These are phyloP conservation scores for Bubalus kerabau DNA, from an alignment of 2,113 vertebrate genomes.

Conservation along the genomic window DNA sequence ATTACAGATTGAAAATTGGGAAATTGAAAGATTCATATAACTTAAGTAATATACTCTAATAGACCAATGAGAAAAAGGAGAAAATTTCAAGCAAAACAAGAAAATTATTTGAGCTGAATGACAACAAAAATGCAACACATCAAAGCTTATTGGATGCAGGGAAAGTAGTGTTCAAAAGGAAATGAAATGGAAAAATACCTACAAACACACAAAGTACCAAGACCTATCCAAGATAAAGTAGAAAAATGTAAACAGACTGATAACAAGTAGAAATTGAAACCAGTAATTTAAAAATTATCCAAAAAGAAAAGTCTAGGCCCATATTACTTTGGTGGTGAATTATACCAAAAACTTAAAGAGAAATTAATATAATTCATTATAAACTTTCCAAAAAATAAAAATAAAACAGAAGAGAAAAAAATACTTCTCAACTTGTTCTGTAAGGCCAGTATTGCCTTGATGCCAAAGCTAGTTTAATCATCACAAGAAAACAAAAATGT, in stretches of 20 bases:
- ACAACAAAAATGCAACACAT: neutral
- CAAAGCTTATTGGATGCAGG: neutral
- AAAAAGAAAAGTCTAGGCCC: neutral
- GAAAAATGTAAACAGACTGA: neutral
- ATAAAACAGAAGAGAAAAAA: neutral
- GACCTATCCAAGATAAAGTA: neutral
- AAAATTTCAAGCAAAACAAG: neutral
- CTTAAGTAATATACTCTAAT: neutral
- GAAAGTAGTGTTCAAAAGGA: neutral
- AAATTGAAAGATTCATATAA: neutral
- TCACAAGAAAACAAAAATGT: neutral
- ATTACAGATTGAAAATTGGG: neutral
- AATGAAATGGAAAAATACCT: neutral
- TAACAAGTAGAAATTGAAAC: neutral
- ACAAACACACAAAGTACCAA: neutral
- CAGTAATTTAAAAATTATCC: neutral
- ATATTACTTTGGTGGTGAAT: neutral
- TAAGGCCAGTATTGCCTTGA: neutral
- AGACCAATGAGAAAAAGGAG: neutral
- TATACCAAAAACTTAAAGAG: neutral
- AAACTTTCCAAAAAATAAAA: neutral
- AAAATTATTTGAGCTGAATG: neutral
- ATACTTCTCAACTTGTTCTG: neutral
- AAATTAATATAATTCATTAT: neutral
- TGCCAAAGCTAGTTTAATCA: neutral